Evolutionary conservation across 2,888 invertebrate genomes (phyloP).

Genomic region (Tillus elongatus): DNA sequence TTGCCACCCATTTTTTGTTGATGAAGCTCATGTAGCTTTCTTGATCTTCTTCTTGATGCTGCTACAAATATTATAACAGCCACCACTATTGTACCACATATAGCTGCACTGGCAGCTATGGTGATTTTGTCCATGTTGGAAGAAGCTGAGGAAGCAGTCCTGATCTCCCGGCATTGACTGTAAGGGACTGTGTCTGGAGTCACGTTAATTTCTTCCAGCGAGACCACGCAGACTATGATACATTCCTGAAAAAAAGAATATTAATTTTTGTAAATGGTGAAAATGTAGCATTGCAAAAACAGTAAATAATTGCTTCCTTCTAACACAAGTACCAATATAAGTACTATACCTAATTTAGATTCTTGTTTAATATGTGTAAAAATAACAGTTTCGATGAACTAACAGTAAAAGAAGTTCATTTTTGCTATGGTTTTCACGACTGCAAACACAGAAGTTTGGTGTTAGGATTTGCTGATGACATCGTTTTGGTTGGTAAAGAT

Average conservation of each 20-base stretch:
- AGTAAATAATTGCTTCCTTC: background rate
- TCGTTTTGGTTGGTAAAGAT: too few relatives aligned
- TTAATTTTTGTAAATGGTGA: background rate
- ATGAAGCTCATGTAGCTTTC: slow-evolving; percentile 64
- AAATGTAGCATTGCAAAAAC: slow-evolving; percentile 3
- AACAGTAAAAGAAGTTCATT: too few relatives aligned
- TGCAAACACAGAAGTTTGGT: too few relatives aligned
- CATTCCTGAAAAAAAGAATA: slow-evolving; percentile 58
- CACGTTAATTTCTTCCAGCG: slow-evolving; percentile 79
- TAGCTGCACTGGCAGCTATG: slow-evolving; percentile 86
- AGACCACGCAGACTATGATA: slow-evolving; percentile 87
- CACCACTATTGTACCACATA: slow-evolving; percentile 84
- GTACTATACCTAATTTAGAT: too few relatives aligned
- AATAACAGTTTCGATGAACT: too few relatives aligned
- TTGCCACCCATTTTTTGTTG: slow-evolving; percentile 53
- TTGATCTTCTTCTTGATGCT: slow-evolving; percentile 69
- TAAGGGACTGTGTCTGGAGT: slow-evolving; percentile 79
- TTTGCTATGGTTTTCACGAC: too few relatives aligned
- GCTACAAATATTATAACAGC: slow-evolving; percentile 86
- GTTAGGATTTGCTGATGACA: too few relatives aligned
- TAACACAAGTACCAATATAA: too few relatives aligned
- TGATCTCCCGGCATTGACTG: slow-evolving; percentile 79
- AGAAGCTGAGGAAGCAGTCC: slow-evolving; percentile 72
- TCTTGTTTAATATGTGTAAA: too few relatives aligned
- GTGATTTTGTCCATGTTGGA: slow-evolving; percentile 93